A percentile compares a stretch with the other conserved stretches of the same genome.
These are phyloP conservation scores for Amiota communis DNA, from an alignment of 2,888 invertebrate genomes.

Conservation along the genomic window DNA sequence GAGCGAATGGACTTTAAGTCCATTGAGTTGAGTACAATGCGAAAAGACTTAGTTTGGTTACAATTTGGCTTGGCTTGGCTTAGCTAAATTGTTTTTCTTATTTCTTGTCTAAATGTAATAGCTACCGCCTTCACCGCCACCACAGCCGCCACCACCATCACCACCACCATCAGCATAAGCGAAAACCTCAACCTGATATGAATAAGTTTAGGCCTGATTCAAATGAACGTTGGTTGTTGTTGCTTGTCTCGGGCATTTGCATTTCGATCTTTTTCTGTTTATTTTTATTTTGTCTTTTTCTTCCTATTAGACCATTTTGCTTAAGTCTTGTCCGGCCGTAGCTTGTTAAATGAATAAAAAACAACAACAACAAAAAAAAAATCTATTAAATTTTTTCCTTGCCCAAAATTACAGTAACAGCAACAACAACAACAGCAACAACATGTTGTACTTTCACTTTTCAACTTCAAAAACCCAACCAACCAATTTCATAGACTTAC, in stretches of 20 bases:
- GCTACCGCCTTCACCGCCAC: no score
- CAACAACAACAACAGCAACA: background rate
- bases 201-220: slow-evolving; percentile 28
- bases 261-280: slow-evolving; percentile 56
- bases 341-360: slow-evolving; percentile 19
- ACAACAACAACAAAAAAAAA: background rate
- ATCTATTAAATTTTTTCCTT: background rate
- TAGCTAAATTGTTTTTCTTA: slow-evolving; percentile 3
- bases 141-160: no score
- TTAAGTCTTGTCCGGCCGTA: slow-evolving; percentile 2
- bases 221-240: slow-evolving; percentile 6
- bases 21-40: background rate
- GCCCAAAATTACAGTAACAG: slow-evolving; percentile 14
- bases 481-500: no score
- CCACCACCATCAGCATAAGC: no score
- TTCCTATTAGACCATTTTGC: background rate
- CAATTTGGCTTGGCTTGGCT: background rate
- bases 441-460: slow-evolving; percentile 23
- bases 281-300: slow-evolving; percentile 7
- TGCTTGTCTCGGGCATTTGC: slow-evolving; percentile 64
- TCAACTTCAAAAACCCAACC: background rate
- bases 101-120: slow-evolving; percentile 6
- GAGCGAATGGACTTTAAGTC: slow-evolving; percentile 46
- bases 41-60: background rate
- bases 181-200: slow-evolving; percentile 54